A percentile compares a stretch with the other conserved stretches of the same genome.
Conservation (phyloP, 1,140 invertebrate genomes). For the Bombus balteatus region DNA sequence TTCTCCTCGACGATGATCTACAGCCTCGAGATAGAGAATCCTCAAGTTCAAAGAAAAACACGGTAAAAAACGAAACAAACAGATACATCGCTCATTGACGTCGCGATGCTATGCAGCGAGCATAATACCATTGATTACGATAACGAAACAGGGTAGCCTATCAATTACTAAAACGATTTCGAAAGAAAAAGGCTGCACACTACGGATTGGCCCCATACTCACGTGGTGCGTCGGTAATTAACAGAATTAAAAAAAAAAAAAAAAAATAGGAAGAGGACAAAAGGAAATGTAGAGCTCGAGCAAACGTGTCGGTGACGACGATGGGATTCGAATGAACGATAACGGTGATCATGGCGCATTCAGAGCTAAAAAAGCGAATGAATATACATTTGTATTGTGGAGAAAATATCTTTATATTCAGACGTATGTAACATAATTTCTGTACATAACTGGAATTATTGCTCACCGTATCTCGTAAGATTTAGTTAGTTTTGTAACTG, state of each 20-base stretch:
- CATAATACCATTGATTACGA: slow-evolving; percentile 74
- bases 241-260: slow-evolving; percentile 14
- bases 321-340: slow-evolving; percentile 39
- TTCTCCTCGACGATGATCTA: slow-evolving; percentile 17
- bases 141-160: slow-evolving; percentile 83
- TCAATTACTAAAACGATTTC: slow-evolving; percentile 80
- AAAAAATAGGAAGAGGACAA: neutral
- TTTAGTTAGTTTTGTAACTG: slow-evolving; percentile 82
- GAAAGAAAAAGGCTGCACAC: slow-evolving; percentile 63
- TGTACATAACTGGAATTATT: slow-evolving; percentile 83
- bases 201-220: slow-evolving; percentile 52
- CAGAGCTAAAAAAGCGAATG: slow-evolving; percentile 31
- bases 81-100: slow-evolving; percentile 36
- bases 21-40: slow-evolving; percentile 4
- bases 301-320: slow-evolving; percentile 25
- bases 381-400: slow-evolving; percentile 60
- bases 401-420: slow-evolving; percentile 76
- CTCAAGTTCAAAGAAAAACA: neutral
- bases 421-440: slow-evolving; percentile 80
- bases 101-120: slow-evolving; percentile 59
- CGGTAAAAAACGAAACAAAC: neutral
- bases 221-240: slow-evolving; percentile 55
- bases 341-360: slow-evolving; percentile 51
- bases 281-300: neutral
- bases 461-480: slow-evolving; percentile 81